Evolutionary conservation across 2,888 invertebrate species (phyloP), one percentile per base, ranked within the genome.

Genomic region (Agelastica alni): DNA sequence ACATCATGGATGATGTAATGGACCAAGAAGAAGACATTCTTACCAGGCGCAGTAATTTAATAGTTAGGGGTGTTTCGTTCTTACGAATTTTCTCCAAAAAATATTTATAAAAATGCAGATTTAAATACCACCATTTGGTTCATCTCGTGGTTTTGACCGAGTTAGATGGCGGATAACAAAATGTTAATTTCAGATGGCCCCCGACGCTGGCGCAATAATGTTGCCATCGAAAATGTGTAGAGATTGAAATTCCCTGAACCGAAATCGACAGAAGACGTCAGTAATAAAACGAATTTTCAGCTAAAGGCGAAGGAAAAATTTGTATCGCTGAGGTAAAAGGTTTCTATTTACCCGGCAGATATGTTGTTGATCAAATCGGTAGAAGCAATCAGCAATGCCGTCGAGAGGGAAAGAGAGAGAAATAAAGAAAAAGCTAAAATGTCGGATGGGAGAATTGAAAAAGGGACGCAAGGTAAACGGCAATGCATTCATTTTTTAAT

Each of bases 341-440:
- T 59, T 59, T 70, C 70, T 74, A 73, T 74, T 74, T 74, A 74
- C 72, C 72, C 70, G 66, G 65, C 70, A 72, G 70, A 74, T 74
- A 73, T 72, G 72, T 72, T 71, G 72, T 69, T 70, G 72, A 70
- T 72, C 71, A 69, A 70, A 70, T 68, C 69, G 69, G 66, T 67
- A 64, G 71, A 71, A 73, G 72, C 74, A 74, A 74, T 74, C 74
- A 73, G 72, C 71, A 70, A 68, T 65, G 39, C 61, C 12, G 41
- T 37, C 30, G 37, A 10, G 32, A 45, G 18, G 22, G 37, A 28
- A 45, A 18, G 44, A 45, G 34, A 51, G 44, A n/a, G n/a, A n/a
- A n/a, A n/a, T n/a, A n/a, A n/a, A n/a, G n/a, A n/a, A n/a, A n/a
- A n/a, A n/a, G n/a, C n/a, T n/a, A n/a, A n/a, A n/a, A 46, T 36